phyloP scores from a whole-genome alignment of 2,113 vertebrate genomes.

The Phalacrocorax carbo region DNA sequence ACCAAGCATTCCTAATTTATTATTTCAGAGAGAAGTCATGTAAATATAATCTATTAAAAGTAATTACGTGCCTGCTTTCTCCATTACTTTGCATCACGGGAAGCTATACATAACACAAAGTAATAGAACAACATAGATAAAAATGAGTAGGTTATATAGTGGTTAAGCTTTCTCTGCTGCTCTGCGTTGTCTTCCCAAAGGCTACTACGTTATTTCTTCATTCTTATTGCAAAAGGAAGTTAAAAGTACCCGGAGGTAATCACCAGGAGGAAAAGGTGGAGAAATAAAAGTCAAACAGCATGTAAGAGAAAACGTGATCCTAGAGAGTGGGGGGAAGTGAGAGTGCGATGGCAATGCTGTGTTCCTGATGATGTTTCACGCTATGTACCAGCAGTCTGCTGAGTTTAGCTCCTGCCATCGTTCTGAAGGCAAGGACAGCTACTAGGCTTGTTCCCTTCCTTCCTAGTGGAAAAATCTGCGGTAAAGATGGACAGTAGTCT shows the following conservation, averaged over 20 bases:
- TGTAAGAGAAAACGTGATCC: neutral
- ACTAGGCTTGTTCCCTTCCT: neutral
- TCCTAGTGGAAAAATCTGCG: neutral
- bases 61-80: neutral
- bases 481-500: neutral
- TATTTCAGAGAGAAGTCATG: neutral
- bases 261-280: neutral
- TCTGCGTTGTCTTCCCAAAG: neutral
- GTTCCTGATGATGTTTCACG: neutral
- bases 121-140: neutral
- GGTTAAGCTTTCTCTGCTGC: neutral
- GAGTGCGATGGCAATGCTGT: neutral
- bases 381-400: rapidly evolving
- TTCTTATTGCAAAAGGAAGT: neutral
- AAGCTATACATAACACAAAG: neutral
- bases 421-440: neutral
- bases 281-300: neutral
- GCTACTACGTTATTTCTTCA: neutral
- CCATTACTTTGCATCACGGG: neutral
- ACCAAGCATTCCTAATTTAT: neutral
- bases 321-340: neutral
- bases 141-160: neutral
- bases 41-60: neutral
- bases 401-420: neutral
- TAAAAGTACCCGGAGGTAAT: neutral